Evolutionary conservation across 2,888 invertebrate genomes (phyloP).

Genomic region (Opisthograptis luteolata): DNA sequence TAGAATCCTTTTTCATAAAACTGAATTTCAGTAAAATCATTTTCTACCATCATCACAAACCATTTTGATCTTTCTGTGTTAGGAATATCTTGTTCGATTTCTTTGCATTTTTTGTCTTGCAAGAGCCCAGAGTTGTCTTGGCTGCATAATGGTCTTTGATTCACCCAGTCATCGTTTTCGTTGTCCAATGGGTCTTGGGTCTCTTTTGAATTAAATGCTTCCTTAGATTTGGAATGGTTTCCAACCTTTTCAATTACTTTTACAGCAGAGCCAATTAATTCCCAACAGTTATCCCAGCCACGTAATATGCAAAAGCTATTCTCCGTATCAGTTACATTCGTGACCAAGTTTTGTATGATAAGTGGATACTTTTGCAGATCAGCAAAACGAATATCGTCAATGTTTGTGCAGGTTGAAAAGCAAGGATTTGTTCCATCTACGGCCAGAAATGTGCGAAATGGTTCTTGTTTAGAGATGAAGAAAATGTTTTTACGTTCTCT

Average conservation of each 20-base stretch:
- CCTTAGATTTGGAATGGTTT: not conserved
- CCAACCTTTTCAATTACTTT: constrained; percentile 48
- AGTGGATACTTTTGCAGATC: constrained; percentile 66
- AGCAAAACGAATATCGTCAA: constrained; percentile 62
- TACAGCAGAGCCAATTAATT: constrained; percentile 68
- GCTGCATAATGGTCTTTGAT: not conserved
- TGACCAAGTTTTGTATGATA: constrained; percentile 68
- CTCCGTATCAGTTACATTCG: constrained; percentile 58
- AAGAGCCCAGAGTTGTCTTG: not conserved
- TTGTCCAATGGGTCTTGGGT: constrained; percentile 1
- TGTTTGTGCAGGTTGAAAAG: constrained; percentile 65
- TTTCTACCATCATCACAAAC: constrained; percentile 82
- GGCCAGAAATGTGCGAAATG: constrained; percentile 69
- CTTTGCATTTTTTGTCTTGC: not conserved
- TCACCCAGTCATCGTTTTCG: not conserved
- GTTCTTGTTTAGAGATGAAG: constrained; percentile 58
- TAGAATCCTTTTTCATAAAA: constrained; percentile 79
- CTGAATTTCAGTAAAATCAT: constrained; percentile 80
- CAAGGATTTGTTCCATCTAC: constrained; percentile 53
- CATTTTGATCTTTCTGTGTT: constrained; percentile 69
- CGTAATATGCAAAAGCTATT: constrained; percentile 72
- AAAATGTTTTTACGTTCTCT: constrained; percentile 66
- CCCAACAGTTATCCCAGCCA: constrained; percentile 73
- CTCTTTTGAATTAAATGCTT: not conserved
- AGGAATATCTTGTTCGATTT: constrained; percentile 23